Conservation (phyloP, 2,888 invertebrate genomes). For the Ormyrus rosae region DNA sequence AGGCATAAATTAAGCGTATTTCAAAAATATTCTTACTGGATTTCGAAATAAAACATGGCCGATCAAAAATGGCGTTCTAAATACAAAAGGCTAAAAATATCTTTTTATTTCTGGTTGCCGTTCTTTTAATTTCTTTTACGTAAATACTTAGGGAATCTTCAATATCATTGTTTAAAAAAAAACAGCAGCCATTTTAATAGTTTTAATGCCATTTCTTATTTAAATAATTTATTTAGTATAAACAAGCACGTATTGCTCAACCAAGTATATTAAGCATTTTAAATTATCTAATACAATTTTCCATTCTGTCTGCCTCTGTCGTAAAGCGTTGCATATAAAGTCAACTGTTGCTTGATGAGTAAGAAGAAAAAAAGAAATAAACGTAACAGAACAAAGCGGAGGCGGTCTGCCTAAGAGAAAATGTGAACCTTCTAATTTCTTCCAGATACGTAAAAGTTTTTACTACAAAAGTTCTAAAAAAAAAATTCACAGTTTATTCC, state of each 20-base stretch:
- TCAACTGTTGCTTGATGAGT: not conserved
- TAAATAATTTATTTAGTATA: too few relatives aligned
- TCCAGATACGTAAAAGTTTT: not conserved
- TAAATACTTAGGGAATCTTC: too few relatives aligned
- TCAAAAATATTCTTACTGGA: not conserved
- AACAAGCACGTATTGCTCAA: too few relatives aligned
- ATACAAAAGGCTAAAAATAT: too few relatives aligned
- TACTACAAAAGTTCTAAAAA: too few relatives aligned
- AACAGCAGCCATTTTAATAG: too few relatives aligned
- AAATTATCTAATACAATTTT: not conserved
- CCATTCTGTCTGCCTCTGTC: not conserved
- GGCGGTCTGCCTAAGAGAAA: conserved; percentile 15
- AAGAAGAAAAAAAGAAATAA: conserved; percentile 2
- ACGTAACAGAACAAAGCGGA: not conserved
- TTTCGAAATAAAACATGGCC: not conserved
- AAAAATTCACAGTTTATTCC: too few relatives aligned
- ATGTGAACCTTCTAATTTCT: not conserved
- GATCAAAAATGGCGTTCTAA: not conserved
- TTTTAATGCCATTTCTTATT: too few relatives aligned
- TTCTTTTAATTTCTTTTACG: too few relatives aligned
- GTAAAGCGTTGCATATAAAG: not conserved
- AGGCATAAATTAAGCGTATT: too few relatives aligned
- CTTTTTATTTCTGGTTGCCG: too few relatives aligned
- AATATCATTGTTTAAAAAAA: too few relatives aligned
- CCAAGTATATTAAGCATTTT: not conserved